phyloP scores from a whole-genome alignment of 35 echinoderm and acorn worm species.

The Apostichopus parvimensis region DNA sequence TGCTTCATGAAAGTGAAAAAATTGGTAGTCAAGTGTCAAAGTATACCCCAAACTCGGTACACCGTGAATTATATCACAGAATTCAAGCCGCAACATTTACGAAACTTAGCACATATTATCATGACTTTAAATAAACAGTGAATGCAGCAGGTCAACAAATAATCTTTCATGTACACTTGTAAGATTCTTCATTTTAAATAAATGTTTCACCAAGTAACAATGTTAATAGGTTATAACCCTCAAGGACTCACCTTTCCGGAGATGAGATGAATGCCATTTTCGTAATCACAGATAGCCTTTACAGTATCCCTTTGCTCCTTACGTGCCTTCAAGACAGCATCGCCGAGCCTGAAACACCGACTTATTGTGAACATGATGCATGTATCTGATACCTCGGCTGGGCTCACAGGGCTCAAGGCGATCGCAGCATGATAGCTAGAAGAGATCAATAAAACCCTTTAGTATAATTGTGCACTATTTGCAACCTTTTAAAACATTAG shows the following conservation, averaged over 20 bases:
- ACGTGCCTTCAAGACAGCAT: not conserved
- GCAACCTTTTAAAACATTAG: too few species aligned
- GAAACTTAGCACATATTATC: too few species aligned
- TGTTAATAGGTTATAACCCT: too few species aligned
- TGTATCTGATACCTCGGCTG: not conserved
- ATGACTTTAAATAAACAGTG: too few species aligned
- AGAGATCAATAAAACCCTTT: not conserved
- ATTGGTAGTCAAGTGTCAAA: too few species aligned
- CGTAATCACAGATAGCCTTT: not conserved
- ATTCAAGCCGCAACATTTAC: too few species aligned
- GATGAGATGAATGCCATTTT: slow-evolving; percentile 2
- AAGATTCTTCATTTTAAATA: not conserved
- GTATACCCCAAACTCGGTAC: too few species aligned
- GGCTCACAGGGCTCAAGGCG: not conserved
- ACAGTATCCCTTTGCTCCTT: not conserved
- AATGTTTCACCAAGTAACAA: slow-evolving; percentile 20
- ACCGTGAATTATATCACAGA: too few species aligned
- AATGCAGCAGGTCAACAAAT: too few species aligned
- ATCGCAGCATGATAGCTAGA: not conserved
- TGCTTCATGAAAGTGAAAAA: too few species aligned
- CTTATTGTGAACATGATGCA: slow-evolving; percentile 24
- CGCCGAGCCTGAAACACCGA: not conserved
- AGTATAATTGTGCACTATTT: too few species aligned
- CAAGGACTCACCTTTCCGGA: slow-evolving; percentile 9
- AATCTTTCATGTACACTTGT: too few species aligned